Evolutionary conservation across 1,140 invertebrate genomes (phyloP).

Genomic region (Glossosoma conforme): DNA sequence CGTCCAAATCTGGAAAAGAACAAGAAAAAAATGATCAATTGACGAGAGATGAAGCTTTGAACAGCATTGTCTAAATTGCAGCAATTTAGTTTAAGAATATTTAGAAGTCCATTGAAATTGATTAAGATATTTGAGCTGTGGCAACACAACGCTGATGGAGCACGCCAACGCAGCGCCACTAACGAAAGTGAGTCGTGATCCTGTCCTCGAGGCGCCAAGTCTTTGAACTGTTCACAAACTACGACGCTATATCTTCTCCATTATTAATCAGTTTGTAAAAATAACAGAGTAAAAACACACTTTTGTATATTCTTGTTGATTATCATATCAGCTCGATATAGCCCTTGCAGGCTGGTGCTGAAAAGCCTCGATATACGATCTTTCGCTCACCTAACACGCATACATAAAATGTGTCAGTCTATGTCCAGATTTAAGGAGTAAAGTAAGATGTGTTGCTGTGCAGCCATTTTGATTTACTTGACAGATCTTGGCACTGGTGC

Average conservation of each 20-base stretch:
- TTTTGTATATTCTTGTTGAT: no score
- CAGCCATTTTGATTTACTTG: background rate
- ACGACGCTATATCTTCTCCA: no score
- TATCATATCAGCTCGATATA: no score
- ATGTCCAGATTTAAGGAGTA: background rate
- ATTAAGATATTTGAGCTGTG: background rate
- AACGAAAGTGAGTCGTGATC: no score
- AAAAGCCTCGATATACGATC: no score
- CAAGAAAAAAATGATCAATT: background rate
- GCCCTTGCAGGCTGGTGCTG: no score
- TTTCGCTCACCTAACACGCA: no score
- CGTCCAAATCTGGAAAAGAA: constrained; percentile 35
- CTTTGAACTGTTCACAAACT: no score
- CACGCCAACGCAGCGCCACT: no score
- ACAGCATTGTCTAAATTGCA: background rate
- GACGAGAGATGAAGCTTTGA: background rate
- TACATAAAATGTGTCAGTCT: background rate
- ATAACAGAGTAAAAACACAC: no score
- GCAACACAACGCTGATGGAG: background rate
- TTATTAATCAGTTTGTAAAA: no score
- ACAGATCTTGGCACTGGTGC: background rate
- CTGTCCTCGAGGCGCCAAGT: no score
- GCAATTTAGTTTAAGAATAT: background rate
- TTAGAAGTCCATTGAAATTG: background rate
- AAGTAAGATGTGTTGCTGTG: background rate